Conservation (phyloP, 2,888 invertebrate species). For the Thera britannica region DNA sequence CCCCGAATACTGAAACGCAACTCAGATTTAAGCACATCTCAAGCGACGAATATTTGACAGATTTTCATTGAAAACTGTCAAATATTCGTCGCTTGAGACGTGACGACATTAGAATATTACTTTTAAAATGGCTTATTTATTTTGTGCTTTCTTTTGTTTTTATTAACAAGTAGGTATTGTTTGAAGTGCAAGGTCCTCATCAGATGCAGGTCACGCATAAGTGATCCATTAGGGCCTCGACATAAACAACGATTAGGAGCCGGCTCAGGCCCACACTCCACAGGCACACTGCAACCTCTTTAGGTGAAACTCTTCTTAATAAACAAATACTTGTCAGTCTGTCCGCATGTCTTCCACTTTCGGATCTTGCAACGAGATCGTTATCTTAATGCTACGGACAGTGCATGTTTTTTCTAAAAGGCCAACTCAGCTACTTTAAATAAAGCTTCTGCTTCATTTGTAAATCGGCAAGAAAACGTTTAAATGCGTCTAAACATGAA, state of each 20-base stretch:
- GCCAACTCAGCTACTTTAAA: neutral
- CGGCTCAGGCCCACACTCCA: slow-evolving; percentile 23
- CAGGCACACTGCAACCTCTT: neutral
- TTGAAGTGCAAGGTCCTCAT: neutral
- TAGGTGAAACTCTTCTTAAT: slow-evolving; percentile 33
- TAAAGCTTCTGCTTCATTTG: neutral
- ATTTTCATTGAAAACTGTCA: too few species aligned
- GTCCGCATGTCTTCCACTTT: slow-evolving; percentile 22
- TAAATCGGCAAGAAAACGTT: neutral
- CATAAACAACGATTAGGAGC: slow-evolving; percentile 29
- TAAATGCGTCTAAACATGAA: too few species aligned
- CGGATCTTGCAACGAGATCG: slow-evolving; percentile 23
- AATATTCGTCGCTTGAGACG: too few species aligned
- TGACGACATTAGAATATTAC: too few species aligned
- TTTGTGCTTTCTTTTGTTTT: too few species aligned
- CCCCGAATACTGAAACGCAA: too few species aligned
- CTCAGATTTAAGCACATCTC: too few species aligned
- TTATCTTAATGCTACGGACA: slow-evolving; percentile 14
- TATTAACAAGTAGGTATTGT: neutral
- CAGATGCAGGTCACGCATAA: slow-evolving; percentile 15
- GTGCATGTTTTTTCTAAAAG: neutral
- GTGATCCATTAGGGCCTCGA: slow-evolving; percentile 21
- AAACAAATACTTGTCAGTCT: slow-evolving; percentile 22
- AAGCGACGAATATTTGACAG: too few species aligned
- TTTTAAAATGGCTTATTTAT: too few species aligned